These are phyloP conservation scores for Daktulosphaira vitifoliae DNA, from an alignment of 1,140 invertebrate genomes.

Conservation along the genomic window DNA sequence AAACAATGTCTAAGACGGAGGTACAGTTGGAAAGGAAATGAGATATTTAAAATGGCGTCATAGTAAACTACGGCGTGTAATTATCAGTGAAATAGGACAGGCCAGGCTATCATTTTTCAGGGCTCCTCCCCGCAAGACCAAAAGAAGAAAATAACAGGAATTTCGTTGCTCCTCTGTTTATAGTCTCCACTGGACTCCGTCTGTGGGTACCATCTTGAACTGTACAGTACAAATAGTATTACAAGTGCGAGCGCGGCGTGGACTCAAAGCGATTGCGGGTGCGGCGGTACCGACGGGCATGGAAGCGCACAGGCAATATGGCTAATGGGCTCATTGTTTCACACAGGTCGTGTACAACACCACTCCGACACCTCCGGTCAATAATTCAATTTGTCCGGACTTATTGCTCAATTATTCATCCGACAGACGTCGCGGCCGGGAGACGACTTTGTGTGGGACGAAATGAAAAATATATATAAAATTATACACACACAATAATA, in stretches of 20 bases:
- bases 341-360: background rate
- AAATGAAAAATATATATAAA: background rate
- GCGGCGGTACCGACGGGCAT: slow-evolving; percentile 12
- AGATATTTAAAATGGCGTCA: slow-evolving; percentile 30
- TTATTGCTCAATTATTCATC: slow-evolving; percentile 21
- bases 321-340: slow-evolving; percentile 28
- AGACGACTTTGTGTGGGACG: background rate
- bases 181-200: too few species aligned
- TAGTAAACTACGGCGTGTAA: background rate
- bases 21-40: slow-evolving; percentile 15
- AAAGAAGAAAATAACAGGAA: too few species aligned
- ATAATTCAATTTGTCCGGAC: slow-evolving; percentile 19
- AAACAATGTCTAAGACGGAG: too few species aligned
- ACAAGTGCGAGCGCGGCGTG: background rate
- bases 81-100: slow-evolving; percentile 17
- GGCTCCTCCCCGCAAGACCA: background rate
- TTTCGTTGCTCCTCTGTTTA: too few species aligned
- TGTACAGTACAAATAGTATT: background rate
- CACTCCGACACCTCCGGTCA: background rate
- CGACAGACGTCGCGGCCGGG: background rate
- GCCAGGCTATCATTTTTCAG: slow-evolving; percentile 17
- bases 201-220: too few species aligned
- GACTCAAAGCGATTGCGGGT: background rate
- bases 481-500: background rate
- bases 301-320: background rate